Percentiles rank a stretch among this genome's conserved stretches.
These are phyloP conservation scores for Bombyx huttoni DNA, from an alignment of 2,888 invertebrate genomes.

Conservation along the genomic window DNA sequence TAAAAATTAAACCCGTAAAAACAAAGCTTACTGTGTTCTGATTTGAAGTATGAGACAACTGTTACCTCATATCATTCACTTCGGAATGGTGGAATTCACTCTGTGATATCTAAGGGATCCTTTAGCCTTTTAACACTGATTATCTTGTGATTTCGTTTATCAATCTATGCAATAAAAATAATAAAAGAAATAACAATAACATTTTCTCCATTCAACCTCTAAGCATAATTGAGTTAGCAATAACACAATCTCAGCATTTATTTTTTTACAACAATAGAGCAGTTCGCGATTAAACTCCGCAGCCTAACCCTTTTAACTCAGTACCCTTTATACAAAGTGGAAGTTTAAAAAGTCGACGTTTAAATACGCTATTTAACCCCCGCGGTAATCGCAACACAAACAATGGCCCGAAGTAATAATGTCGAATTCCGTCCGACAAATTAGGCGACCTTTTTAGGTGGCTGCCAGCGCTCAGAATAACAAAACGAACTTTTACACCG, in stretches of 20 bases:
- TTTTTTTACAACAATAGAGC: slow-evolving; percentile 36
- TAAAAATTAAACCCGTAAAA: no score
- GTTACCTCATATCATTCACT: no score
- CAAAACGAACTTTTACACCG: slow-evolving; percentile 39
- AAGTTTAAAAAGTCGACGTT: slow-evolving; percentile 59
- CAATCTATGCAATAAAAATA: no score
- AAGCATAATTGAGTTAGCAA: neutral
- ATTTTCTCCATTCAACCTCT: slow-evolving; percentile 1
- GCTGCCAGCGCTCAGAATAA: slow-evolving; percentile 41
- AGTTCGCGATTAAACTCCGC: slow-evolving; percentile 49
- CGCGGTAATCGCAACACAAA: slow-evolving; percentile 65
- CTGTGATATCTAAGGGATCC: no score
- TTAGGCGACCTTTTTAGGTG: slow-evolving; percentile 61
- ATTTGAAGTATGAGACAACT: no score
- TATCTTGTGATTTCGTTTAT: no score
- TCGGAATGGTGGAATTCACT: no score
- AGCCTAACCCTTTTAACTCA: slow-evolving; percentile 59
- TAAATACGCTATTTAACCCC: slow-evolving; percentile 64
- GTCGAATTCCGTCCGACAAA: slow-evolving; percentile 65
- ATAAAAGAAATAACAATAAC: neutral
- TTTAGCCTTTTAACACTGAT: no score
- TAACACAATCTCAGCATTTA: neutral
- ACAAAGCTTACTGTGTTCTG: no score
- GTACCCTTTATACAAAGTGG: slow-evolving; percentile 43
- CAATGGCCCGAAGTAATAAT: slow-evolving; percentile 61